Base-by-base conservation (phyloP, 2,888 invertebrate genomes). In the Amitus sp. region DNA sequence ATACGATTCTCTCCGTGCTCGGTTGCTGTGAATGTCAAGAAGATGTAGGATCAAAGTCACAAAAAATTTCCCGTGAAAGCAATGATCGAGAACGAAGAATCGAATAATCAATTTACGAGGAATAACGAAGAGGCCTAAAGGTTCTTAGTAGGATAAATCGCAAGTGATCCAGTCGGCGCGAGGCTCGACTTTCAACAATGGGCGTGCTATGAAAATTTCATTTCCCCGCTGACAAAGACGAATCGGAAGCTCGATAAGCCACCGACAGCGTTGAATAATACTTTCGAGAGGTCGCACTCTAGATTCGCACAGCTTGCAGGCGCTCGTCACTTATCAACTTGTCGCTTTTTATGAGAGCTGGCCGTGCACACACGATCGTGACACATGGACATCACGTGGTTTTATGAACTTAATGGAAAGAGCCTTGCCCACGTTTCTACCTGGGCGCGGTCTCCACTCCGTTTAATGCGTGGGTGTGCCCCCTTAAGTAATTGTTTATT, bases 401-500 rank as follows among this genome's bases (percentile, higher is more conserved):
- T 64, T 53, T 61, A 56, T 33, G 61, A 52, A 58, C 63, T 55
- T 55, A 63, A 63, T 66, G 62, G 63, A 37, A 13, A 59, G 68
- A 62, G 73, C 74, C 75, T 73, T 71, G 63, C 70, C 70, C 69
- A 70, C 62, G 66, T 20, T 43, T 70, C 68, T 69, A 67, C 67
- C 67, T 77, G 74, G 79, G 79, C 74, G 78, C 79, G 79, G 78
- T 76, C 68, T 72, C 77, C 76, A 79, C 79, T 79, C 70, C 68
- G 74, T 72, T 75, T 79, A 79, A 79, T 79, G 78, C 77, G 77
- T 78, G 77, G 79, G 79, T 78, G 79, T 73, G 79, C 74, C 60
- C 74, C 77, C 78, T 79, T 79, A 79, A 79, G 79, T 80, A 80
- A 80, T 80, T 79, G 79, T 79, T 79, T 79, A 79, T 75, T 76